These are phyloP conservation scores for Diacarnus erythraeanus DNA, from an alignment of 37 sponge, comb jelly and placozoan species.

Conservation along the genomic window DNA sequence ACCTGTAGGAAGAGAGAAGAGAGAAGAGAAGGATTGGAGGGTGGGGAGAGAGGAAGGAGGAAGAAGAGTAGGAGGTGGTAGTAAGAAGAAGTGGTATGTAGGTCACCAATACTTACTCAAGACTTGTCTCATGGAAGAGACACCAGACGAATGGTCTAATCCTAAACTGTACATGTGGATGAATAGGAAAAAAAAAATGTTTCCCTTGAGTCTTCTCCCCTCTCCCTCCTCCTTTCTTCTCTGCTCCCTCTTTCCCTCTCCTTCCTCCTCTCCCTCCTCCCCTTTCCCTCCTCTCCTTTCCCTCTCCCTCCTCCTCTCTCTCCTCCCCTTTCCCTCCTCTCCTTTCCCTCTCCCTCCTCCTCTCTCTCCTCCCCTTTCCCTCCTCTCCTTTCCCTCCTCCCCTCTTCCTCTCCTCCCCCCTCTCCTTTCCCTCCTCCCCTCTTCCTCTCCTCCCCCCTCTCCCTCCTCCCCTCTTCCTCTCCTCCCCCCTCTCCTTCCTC, in stretches of 20 bases:
- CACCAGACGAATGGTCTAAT: conserved; percentile 6
- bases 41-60: no score
- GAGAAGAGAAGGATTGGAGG: neutral
- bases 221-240: neutral
- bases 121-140: conserved; percentile 9
- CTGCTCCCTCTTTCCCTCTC: neutral
- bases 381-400: neutral
- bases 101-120: conserved; percentile 17
- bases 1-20: conserved; percentile 4
- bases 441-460: neutral
- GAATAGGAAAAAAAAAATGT: neutral
- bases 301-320: neutral
- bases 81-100: no score
- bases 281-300: neutral
- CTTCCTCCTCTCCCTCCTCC: neutral
- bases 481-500: neutral
- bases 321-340: no score
- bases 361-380: neutral
- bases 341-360: neutral
- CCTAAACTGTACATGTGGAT: conserved; percentile 11
- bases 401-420: neutral
- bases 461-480: neutral
- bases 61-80: no score
- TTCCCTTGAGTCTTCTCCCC: neutral
- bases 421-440: neutral